Evolutionary conservation across 2,797 vertebrate genomes (phyloP).

Genomic region (Hypotaenidia philippensis): DNA sequence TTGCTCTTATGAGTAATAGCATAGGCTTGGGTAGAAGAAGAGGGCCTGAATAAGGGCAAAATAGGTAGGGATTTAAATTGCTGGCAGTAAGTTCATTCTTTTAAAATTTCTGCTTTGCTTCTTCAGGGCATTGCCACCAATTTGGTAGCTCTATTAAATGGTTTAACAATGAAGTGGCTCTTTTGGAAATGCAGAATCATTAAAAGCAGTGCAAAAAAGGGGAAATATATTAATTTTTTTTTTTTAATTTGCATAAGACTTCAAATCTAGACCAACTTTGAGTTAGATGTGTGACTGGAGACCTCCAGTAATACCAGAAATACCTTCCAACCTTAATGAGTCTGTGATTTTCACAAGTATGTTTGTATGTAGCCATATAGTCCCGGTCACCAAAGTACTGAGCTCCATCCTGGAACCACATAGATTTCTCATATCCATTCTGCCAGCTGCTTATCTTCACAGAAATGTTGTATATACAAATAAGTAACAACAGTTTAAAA

Average conservation of each 20-base stretch:
- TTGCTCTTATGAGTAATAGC: not conserved
- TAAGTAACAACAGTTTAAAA: not conserved
- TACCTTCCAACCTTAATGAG: not conserved
- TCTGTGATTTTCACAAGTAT: rapidly evolving
- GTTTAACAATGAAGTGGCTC: not conserved
- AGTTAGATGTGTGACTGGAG: not conserved
- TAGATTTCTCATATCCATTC: not conserved
- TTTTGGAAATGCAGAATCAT: not conserved
- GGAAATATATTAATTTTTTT: too few species aligned
- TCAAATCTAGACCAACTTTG: not conserved
- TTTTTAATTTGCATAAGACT: not conserved
- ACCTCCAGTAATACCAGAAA: not conserved
- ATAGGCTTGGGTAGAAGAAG: not conserved
- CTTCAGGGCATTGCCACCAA: rapidly evolving
- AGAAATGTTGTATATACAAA: not conserved
- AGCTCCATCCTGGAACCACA: not conserved
- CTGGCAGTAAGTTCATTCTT: not conserved
- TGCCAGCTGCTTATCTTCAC: not conserved
- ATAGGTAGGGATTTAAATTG: rapidly evolving
- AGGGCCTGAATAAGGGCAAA: not conserved
- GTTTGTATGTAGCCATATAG: not conserved
- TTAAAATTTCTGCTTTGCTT: not conserved
- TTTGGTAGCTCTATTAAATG: rapidly evolving
- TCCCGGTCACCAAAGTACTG: not conserved
- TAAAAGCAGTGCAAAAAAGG: not conserved